These are phyloP conservation scores for Eristalis pertinax DNA, from an alignment of 2,888 invertebrate species.

Conservation along the genomic window DNA sequence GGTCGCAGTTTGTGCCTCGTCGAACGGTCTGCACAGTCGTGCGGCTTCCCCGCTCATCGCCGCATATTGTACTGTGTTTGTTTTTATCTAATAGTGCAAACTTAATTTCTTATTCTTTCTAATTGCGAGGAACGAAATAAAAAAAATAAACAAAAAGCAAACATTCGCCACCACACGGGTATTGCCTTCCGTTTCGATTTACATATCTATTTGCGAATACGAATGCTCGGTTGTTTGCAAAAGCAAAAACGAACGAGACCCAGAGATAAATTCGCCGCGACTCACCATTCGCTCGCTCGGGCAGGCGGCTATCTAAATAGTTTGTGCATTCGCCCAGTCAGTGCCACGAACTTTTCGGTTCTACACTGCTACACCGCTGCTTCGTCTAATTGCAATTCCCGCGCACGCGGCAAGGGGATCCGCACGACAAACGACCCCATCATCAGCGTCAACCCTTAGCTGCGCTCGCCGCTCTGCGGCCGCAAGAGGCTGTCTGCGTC, in stretches of 20 bases:
- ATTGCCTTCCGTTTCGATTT: conserved; percentile 62
- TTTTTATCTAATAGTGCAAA: conserved; percentile 44
- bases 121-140: conserved; percentile 8
- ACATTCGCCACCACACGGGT: conserved; percentile 44
- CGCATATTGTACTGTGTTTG: conserved; percentile 4
- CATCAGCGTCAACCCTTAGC: not conserved
- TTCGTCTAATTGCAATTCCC: not conserved
- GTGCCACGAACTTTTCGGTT: not conserved
- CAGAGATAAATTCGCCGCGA: conserved; percentile 32
- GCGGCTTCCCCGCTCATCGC: not conserved
- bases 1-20: conserved; percentile 22
- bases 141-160: conserved; percentile 25
- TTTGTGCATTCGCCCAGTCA: not conserved
- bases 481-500: conserved; percentile 17
- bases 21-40: conserved; percentile 23
- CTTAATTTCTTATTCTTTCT: conserved; percentile 42
- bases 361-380: not conserved
- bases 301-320: conserved; percentile 21
- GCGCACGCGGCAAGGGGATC: not conserved
- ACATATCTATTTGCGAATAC: conserved; percentile 63
- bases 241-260: conserved; percentile 27
- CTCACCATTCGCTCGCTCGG: conserved; percentile 32
- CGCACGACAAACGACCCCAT: not conserved
- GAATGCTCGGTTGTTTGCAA: conserved; percentile 23
- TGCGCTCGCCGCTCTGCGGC: not conserved